Base-by-base conservation (phyloP, 2,888 invertebrate genomes). In the Drosophila rellima region DNA sequence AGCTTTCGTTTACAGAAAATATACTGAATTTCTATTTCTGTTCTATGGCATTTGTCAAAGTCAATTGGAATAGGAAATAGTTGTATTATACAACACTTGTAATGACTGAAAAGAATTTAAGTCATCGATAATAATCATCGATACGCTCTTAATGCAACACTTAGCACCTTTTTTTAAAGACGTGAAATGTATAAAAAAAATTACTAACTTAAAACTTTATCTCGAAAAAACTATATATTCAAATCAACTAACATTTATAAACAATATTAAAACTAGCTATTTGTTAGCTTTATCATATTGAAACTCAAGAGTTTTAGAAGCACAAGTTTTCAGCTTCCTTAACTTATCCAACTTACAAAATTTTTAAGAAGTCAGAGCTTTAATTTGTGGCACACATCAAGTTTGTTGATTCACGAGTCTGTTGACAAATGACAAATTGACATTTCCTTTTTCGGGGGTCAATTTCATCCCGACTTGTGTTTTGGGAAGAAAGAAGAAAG, bases 401-500 rank as follows among this genome's bases (percentile, higher is more conserved):
- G n/a, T 23, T 23, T 1, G 23, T 15, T 23, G 23, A 26, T 5
- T 23, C 17, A 29, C n/a, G 20, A n/a, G 6, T 6, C 5, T 8
- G 37, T n/a, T 63, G 55, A 63, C 50, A 74, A 74, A 59, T 74
- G 57, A n/a, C 45, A 26, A 54, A 44, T 37, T 42, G 17, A 66
- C 71, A 63, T 39, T 72, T 45, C 26, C 15, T 45, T 33, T 26
- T 39, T 56, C 15, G 55, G 72, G 20, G 65, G 17, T n/a, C 35
- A 60, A 47, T 51, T 63, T 44, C 23, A 13, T 18, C n/a, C 7
- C 5, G 31, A 33, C 31, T 48, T 31, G 18, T 33, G 48, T 33
- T 48, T 31, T 13, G 18, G 37, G 42, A 10, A 10, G 4, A 40
- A 35, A 23, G 33, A 45, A 20, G 23, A 15, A 15, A 7, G 20